Conservation (phyloP, 2,888 invertebrate genomes). For the Rosalia funebris region DNA sequence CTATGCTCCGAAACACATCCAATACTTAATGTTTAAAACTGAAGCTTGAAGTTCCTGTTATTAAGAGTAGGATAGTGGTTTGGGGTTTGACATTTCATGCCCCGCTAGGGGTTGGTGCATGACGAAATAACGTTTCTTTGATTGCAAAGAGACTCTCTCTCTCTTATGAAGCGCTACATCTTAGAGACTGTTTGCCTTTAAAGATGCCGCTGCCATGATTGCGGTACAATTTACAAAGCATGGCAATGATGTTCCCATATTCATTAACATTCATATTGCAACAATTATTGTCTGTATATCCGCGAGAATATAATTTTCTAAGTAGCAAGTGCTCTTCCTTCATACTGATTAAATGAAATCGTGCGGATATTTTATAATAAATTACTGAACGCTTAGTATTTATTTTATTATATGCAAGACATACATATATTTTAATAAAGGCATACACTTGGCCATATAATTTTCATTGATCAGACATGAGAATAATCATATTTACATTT, state of each 20-base stretch:
- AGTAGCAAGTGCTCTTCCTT: no score
- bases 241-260: conserved; percentile 35
- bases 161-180: conserved; percentile 8
- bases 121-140: no score
- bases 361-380: no score
- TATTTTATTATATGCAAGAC: no score
- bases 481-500: no score
- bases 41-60: not conserved
- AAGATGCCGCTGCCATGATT: conserved; percentile 42
- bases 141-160: conserved; percentile 6
- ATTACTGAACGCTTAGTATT: no score
- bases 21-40: not conserved
- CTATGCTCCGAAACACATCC: no score
- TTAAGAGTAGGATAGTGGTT: not conserved
- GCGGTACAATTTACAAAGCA: conserved; percentile 38
- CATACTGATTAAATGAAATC: no score
- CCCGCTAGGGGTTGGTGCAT: conserved; percentile 4
- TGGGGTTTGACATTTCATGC: conserved; percentile 9
- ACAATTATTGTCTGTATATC: conserved; percentile 43
- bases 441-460: no score
- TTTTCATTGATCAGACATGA: no score
- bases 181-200: conserved; percentile 30
- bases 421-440: no score
- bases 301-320: conserved; percentile 32
- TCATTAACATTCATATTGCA: conserved; percentile 48